These are phyloP conservation scores for Sinodicranocentrus sp. DNA, from an alignment of 2,888 invertebrate genomes.

Conservation along the genomic window DNA sequence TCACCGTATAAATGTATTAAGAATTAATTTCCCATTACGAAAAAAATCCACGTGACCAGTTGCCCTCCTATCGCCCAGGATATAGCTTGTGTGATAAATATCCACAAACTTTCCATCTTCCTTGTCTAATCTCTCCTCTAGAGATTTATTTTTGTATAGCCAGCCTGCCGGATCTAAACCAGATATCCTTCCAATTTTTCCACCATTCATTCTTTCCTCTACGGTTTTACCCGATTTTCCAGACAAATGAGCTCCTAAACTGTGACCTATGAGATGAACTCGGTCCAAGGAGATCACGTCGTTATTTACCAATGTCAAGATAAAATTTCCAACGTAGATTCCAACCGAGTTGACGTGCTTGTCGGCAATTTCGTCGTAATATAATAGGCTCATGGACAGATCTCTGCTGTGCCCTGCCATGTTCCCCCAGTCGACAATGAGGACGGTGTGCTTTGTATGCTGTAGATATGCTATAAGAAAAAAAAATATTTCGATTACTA, in stretches of 20 bases:
- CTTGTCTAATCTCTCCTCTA: background rate
- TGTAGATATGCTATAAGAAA: background rate
- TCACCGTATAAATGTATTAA: background rate
- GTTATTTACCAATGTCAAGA: background rate
- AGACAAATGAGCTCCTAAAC: background rate
- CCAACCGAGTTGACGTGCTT: background rate
- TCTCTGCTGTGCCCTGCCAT: background rate
- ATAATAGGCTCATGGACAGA: background rate
- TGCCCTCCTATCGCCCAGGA: background rate
- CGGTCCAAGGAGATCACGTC: background rate
- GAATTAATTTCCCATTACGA: background rate
- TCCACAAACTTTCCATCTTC: background rate
- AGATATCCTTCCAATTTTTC: background rate
- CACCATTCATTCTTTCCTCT: background rate
- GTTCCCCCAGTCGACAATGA: background rate
- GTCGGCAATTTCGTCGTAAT: background rate
- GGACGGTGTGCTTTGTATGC: background rate
- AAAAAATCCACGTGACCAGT: background rate
- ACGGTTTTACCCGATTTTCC: conserved; percentile 79
- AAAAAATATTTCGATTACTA: too few relatives aligned
- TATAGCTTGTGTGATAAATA: background rate
- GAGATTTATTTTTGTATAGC: background rate
- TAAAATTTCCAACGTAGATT: background rate
- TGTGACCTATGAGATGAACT: background rate
- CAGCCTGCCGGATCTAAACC: background rate